Conservation (phyloP, 1,140 invertebrate species). For the Ganaspis sp. region DNA sequence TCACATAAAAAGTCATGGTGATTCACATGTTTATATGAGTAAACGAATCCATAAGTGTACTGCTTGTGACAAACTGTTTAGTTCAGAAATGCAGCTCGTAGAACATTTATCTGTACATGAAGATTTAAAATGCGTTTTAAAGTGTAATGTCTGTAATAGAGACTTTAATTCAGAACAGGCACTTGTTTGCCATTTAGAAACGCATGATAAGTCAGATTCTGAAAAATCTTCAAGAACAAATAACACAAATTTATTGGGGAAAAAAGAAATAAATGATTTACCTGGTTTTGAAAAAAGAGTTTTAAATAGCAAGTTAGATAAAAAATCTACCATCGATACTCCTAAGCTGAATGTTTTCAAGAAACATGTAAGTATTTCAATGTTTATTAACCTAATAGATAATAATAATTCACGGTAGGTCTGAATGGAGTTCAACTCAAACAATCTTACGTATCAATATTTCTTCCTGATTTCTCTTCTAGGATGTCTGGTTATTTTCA, state of each 20-base stretch:
- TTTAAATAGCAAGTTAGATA: not conserved
- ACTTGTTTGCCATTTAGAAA: constrained; percentile 53
- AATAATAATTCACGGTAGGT: no score
- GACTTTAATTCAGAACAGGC: constrained; percentile 59
- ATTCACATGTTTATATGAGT: not conserved
- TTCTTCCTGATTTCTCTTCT: no score
- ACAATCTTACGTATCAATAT: no score
- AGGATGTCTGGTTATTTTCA: no score
- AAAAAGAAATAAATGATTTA: not conserved
- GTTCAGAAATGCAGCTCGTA: constrained; percentile 55
- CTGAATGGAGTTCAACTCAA: no score
- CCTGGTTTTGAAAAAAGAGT: not conserved
- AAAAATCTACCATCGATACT: not conserved
- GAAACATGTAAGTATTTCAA: not conserved
- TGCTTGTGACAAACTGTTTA: constrained; percentile 58
- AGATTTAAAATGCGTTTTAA: constrained; percentile 45
- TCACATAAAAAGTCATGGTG: not conserved
- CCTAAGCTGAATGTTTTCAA: not conserved
- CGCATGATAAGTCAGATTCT: constrained; percentile 52
- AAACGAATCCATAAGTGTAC: constrained; percentile 55
- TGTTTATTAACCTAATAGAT: no score
- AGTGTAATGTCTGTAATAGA: constrained; percentile 61
- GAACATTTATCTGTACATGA: constrained; percentile 56
- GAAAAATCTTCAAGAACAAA: not conserved
- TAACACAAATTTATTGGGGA: constrained; percentile 14